Evolutionary conservation across 2,888 invertebrate genomes (phyloP).

Genomic region (Slavum lentiscoides): DNA sequence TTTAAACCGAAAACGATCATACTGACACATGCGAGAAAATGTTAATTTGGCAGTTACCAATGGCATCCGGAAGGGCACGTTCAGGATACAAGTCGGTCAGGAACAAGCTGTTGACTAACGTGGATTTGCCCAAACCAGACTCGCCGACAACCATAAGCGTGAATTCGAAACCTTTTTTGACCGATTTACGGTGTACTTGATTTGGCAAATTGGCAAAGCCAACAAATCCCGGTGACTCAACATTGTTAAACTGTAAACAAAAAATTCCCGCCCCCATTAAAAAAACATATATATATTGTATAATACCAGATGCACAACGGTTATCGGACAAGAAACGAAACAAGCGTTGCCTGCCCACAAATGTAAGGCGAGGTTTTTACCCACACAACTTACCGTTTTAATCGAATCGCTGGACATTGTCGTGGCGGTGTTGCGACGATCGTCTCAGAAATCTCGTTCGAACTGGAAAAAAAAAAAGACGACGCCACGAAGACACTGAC

Average conservation of each 20-base stretch:
- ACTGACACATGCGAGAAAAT: too few relatives aligned
- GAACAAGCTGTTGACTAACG: slow-evolving; percentile 91
- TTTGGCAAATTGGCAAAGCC: slow-evolving; percentile 95
- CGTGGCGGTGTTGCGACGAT: not conserved
- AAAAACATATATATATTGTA: not conserved
- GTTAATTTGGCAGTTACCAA: slow-evolving; percentile 65
- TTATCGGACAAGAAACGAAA: too few relatives aligned
- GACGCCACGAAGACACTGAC: too few relatives aligned
- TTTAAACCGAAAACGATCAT: too few relatives aligned
- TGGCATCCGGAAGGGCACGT: slow-evolving; percentile 82
- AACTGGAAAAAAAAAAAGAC: too few relatives aligned
- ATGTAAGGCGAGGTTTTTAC: not conserved
- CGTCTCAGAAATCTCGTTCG: too few relatives aligned
- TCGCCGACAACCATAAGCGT: slow-evolving; percentile 94
- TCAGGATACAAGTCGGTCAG: slow-evolving; percentile 94
- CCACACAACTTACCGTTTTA: slow-evolving; percentile 3
- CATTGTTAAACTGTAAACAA: slow-evolving; percentile 72
- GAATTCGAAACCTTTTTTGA: slow-evolving; percentile 97
- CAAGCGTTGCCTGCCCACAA: too few relatives aligned
- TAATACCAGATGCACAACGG: not conserved
- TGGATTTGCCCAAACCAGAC: slow-evolving; percentile 92
- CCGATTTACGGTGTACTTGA: slow-evolving; percentile 95
- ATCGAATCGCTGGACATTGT: slow-evolving; percentile 28
- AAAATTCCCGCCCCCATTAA: not conserved
- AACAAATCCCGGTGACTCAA: slow-evolving; percentile 85